A percentile compares a stretch with the other conserved stretches of the same genome.
Conservation (phyloP, 2,113 vertebrate species). For the Sphyrna mokarran region DNA sequence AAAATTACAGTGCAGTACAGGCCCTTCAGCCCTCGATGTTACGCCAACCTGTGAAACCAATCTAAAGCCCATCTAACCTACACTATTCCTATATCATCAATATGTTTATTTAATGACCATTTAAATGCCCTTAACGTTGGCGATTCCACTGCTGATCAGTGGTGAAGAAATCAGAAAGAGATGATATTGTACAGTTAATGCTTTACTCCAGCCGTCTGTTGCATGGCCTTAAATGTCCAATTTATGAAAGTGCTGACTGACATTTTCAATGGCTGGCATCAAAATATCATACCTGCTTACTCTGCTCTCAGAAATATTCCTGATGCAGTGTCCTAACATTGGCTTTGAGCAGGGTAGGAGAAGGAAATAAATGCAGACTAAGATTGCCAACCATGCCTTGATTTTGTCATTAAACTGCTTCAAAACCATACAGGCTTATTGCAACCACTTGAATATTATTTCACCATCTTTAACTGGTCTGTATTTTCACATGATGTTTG, state of each 20-base stretch:
- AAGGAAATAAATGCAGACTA: not conserved
- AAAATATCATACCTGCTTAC: not conserved
- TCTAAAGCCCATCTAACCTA: too few relatives aligned
- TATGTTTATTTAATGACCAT: too few relatives aligned
- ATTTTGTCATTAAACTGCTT: not conserved
- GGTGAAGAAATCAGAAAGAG: not conserved
- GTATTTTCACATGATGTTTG: not conserved
- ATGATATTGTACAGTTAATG: not conserved
- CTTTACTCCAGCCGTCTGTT: not conserved
- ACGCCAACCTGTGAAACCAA: too few relatives aligned
- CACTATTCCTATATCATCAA: too few relatives aligned
- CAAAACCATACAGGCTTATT: not conserved
- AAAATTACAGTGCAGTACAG: too few relatives aligned
- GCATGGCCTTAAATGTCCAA: not conserved
- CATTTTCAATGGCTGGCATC: not conserved
- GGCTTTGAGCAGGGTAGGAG: not conserved
- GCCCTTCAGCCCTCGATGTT: too few relatives aligned
- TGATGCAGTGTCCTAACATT: not conserved
- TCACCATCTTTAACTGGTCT: not conserved
- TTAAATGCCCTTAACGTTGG: too few relatives aligned
- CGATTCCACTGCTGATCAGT: too few relatives aligned
- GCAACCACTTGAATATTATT: not conserved
- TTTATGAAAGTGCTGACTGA: not conserved
- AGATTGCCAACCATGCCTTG: not conserved
- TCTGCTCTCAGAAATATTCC: not conserved